Evolutionary conservation across 1,140 invertebrate species (phyloP).

Genomic region (Harlomillsia oculata): DNA sequence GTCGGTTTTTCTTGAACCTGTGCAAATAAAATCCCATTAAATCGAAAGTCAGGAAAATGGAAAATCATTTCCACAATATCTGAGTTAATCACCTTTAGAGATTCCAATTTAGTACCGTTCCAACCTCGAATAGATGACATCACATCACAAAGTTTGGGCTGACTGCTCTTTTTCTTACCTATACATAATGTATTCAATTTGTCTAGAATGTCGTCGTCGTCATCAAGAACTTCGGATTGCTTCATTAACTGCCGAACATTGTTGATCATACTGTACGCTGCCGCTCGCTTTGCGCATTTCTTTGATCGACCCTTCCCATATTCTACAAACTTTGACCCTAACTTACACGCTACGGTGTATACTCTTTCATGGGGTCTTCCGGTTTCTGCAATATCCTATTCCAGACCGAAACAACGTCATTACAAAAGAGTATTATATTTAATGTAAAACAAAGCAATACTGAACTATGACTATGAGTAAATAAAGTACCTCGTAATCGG

Average conservation of each 20-base stretch:
- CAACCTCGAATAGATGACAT: not conserved
- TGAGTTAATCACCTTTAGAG: conserved; percentile 8
- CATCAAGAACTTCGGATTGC: conserved; percentile 15
- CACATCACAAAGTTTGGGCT: conserved; percentile 11
- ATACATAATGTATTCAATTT: conserved; percentile 14
- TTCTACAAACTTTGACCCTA: conserved; percentile 16
- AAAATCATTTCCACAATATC: not conserved
- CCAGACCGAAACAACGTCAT: not conserved
- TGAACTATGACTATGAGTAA: not conserved
- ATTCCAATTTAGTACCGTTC: conserved; percentile 16
- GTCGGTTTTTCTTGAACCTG: conserved; percentile 1
- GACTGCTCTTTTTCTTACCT: conserved; percentile 10
- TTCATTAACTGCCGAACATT: conserved; percentile 14
- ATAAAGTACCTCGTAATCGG: conserved; percentile 24
- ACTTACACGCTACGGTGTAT: conserved; percentile 19
- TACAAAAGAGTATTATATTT: not conserved
- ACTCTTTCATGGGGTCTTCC: conserved; percentile 28
- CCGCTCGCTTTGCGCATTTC: conserved; percentile 29
- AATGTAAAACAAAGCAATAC: not conserved
- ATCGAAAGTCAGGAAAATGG: not conserved
- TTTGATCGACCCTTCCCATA: conserved; percentile 21
- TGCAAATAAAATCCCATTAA: not conserved
- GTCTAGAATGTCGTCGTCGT: conserved; percentile 12
- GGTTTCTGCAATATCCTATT: conserved; percentile 7
- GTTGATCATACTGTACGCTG: conserved; percentile 24